Conservation (phyloP, 2,888 invertebrate species). For the Panzeria rudis region DNA sequence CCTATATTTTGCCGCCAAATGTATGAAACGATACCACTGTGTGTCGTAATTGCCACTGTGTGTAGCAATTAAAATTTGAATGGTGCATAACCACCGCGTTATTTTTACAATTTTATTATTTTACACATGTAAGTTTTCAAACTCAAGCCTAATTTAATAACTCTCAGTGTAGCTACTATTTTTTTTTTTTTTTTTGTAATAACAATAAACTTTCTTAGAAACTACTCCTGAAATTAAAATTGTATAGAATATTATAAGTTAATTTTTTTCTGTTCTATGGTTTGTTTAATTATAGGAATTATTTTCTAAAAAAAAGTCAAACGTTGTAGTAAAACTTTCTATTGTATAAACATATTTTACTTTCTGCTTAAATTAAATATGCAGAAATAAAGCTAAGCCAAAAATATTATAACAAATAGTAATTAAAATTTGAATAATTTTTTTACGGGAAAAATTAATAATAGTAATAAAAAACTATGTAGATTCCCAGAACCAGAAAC, state of each 20-base stretch:
- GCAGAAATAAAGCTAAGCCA: not conserved
- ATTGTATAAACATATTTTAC: not conserved
- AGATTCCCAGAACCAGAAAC: not conserved
- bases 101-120: no score
- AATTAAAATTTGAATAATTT: conserved; percentile 6
- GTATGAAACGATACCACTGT: no score
- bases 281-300: conserved; percentile 1
- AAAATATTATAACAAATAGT: not conserved
- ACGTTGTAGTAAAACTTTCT: not conserved
- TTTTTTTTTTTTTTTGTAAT: no score
- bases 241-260: not conserved
- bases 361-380: not conserved
- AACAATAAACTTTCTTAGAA: not conserved
- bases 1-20: no score
- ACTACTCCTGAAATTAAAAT: not conserved
- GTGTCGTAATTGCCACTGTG: no score
- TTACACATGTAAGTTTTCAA: no score
- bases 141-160: no score
- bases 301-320: not conserved
- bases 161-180: no score
- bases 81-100: no score
- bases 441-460: not conserved
- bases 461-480: not conserved
- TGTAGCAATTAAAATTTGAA: no score
- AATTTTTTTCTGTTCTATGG: not conserved